These are phyloP conservation scores for Rhopalosiphum padi DNA, from an alignment of 1,140 invertebrate species.

Conservation along the genomic window DNA sequence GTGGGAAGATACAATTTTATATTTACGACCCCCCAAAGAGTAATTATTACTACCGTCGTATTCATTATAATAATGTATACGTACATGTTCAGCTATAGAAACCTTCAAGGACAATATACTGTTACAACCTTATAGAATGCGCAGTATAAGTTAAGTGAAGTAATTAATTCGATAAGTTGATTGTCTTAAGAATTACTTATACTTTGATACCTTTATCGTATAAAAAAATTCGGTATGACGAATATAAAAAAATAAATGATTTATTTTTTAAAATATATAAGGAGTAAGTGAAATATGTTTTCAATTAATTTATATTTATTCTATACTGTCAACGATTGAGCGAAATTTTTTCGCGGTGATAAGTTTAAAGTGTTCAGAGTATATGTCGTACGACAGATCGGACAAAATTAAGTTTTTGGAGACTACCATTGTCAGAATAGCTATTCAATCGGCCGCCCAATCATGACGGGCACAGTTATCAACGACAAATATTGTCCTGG, in stretches of 20 bases:
- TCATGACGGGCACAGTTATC: conserved; percentile 32
- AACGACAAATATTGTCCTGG: conserved; percentile 51
- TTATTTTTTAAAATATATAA: background rate
- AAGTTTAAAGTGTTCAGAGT: background rate
- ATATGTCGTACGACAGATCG: background rate
- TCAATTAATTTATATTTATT: background rate
- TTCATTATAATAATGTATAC: background rate
- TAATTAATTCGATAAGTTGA: background rate
- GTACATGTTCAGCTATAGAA: background rate
- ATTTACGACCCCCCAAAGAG: background rate
- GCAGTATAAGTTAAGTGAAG: background rate
- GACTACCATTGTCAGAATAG: background rate
- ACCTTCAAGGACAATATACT: background rate
- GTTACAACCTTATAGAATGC: background rate
- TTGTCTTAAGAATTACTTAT: background rate
- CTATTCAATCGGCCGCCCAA: conserved; percentile 47
- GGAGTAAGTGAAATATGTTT: background rate
- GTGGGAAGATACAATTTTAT: conserved; percentile 16
- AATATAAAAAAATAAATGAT: background rate
- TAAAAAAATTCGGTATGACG: no score
- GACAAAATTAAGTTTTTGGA: background rate
- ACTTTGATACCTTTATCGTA: background rate
- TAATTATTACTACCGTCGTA: background rate
- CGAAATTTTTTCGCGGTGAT: background rate
- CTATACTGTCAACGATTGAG: background rate